Conservation (phyloP, 2,888 invertebrate species). For the Ectemnius lituratus region DNA sequence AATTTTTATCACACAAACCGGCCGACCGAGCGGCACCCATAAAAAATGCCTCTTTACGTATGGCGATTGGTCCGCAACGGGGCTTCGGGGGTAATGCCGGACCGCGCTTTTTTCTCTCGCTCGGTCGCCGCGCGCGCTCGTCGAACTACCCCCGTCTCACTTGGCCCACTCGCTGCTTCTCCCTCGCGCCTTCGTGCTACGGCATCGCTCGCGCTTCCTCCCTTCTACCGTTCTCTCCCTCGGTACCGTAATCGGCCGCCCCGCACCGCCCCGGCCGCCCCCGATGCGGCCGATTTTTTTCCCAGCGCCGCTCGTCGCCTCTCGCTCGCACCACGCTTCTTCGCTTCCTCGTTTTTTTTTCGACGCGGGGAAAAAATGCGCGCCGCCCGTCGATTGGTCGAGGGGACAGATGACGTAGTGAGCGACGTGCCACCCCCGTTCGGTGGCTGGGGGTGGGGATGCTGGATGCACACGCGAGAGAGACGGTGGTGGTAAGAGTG, state of each 20-base stretch:
- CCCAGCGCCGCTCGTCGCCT: slow-evolving; percentile 21
- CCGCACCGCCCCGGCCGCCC: slow-evolving; percentile 28
- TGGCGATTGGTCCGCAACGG: slow-evolving; percentile 77
- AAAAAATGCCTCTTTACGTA: slow-evolving; percentile 78
- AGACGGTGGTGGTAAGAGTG: slow-evolving; percentile 56
- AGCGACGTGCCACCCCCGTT: slow-evolving; percentile 76
- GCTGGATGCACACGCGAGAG: slow-evolving; percentile 43
- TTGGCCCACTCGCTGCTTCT: slow-evolving; percentile 25
- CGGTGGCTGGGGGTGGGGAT: slow-evolving; percentile 64
- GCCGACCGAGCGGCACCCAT: slow-evolving; percentile 75
- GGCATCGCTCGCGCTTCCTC: slow-evolving; percentile 13
- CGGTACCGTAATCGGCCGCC: slow-evolving; percentile 42
- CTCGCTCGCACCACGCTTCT: slow-evolving; percentile 29
- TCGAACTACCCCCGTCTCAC: slow-evolving; percentile 13
- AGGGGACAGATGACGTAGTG: slow-evolving; percentile 78
- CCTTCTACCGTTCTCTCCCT: slow-evolving; percentile 9
- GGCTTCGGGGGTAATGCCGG: slow-evolving; percentile 76
- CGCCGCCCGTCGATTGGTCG: slow-evolving; percentile 78
- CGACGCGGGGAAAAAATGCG: slow-evolving; percentile 76
- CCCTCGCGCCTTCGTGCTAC: slow-evolving; percentile 28
- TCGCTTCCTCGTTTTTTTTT: slow-evolving; percentile 64
- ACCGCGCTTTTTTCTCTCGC: slow-evolving; percentile 55
- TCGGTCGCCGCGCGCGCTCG: slow-evolving; percentile 15
- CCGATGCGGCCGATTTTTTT: slow-evolving; percentile 26
- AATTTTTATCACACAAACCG: slow-evolving; percentile 78